These are phyloP conservation scores for Lota lota DNA, from an alignment of 2,113 vertebrate species.

Conservation along the genomic window DNA sequence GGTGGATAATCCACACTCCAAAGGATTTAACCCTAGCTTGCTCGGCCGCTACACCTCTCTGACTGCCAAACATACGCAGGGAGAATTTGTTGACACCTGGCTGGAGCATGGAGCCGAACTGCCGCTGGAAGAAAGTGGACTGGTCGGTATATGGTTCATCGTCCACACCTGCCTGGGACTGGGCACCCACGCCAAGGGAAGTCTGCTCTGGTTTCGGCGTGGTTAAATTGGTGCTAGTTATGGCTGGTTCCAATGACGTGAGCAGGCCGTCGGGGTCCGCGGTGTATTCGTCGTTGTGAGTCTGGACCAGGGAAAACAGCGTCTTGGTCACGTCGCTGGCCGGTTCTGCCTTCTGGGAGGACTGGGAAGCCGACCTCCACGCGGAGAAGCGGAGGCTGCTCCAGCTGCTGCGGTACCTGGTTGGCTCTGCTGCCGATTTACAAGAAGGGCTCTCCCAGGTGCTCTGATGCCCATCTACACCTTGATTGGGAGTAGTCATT, in stretches of 20 bases:
- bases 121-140: slow-evolving; percentile 79
- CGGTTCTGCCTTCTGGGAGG: slow-evolving; percentile 46
- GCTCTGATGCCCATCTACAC: slow-evolving; percentile 37
- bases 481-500: slow-evolving; percentile 50
- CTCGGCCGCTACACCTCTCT: slow-evolving; percentile 92
- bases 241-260: slow-evolving; percentile 24
- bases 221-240: background rate
- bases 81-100: slow-evolving; percentile 97
- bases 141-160: slow-evolving; percentile 30
- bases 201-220: slow-evolving; percentile 25
- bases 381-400: slow-evolving; percentile 55
- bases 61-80: slow-evolving; percentile 93
- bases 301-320: slow-evolving; percentile 61
- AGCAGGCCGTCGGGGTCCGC: slow-evolving; percentile 45
- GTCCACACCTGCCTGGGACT: slow-evolving; percentile 14
- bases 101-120: slow-evolving; percentile 87
- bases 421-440: slow-evolving; percentile 33
- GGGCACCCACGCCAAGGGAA: background rate
- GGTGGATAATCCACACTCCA: slow-evolving; percentile 97
- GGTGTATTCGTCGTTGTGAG: slow-evolving; percentile 60
- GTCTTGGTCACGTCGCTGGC: slow-evolving; percentile 54
- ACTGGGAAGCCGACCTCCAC: slow-evolving; percentile 56
- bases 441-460: slow-evolving; percentile 32
- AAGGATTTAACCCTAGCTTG: slow-evolving; percentile 93
- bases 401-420: slow-evolving; percentile 55